Evolutionary conservation across 2,888 invertebrate genomes (phyloP), one percentile per base, ranked within the genome.

Genomic region (Tryphoninae sp.): DNA sequence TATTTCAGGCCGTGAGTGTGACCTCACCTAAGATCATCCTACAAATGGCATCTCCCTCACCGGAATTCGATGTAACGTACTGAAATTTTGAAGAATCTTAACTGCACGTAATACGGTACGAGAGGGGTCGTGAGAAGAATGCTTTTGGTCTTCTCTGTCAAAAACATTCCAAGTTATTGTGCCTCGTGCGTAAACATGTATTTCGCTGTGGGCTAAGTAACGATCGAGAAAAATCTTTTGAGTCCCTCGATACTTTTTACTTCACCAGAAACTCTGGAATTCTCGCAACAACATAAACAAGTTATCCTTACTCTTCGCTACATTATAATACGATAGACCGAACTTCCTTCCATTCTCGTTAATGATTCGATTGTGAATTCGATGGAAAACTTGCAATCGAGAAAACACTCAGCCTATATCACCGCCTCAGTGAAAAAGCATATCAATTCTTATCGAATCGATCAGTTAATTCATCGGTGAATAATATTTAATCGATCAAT

Each of bases 71-170:
- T 7, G 55, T 74, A 55, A 74, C 64, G 22, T 42, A 11, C 51
- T 55, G 55, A 74, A 74, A 74, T n/a, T 64, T 74, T 65, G 23
- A 64, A 23, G 42, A 64, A 68, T 40, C 42, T 16, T 40, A n/a
- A 8, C 26, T 23, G n/a, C n/a, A 22, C 22, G 51, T 11, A 13
- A 42, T 33, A 1, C 16, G 53, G n/a, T 45, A 13, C 11, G 45
- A 4, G 45, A 23, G 22, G 9, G 6, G 3, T 42, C 19, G 22
- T 22, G 64, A 42, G 16, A 64, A n/a, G 42, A 40, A 64, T 55
- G 8, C 19, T 55, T 62, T 19, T 16, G 64, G 33, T 23, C 53
- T 33, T 62, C 9, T 40, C 26, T 4, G 53, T 40, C 45, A 33
- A 33, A 33, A 33, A 33, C 33, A 33, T 33, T 33, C 33, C 33